Conservation (phyloP, 2,888 invertebrate genomes). For the Therioaphis trifolii region DNA sequence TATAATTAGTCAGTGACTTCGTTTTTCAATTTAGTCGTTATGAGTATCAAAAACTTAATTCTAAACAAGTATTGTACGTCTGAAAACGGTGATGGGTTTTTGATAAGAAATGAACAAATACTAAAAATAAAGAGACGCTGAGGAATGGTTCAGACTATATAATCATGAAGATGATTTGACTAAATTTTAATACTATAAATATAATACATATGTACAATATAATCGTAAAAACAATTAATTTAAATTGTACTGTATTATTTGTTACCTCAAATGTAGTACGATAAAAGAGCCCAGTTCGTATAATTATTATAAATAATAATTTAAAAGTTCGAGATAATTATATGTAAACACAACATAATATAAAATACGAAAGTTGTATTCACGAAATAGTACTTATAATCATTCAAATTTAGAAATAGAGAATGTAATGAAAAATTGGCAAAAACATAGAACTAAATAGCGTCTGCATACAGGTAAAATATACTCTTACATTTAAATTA, state of each 20-base stretch:
- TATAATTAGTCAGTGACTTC: too few relatives aligned
- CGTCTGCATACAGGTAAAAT: too few relatives aligned
- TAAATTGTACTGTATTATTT: too few relatives aligned
- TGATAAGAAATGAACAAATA: constrained; percentile 1
- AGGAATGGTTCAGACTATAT: not conserved
- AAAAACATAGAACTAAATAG: too few relatives aligned
- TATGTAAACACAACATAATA: too few relatives aligned
- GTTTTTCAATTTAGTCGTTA: not conserved
- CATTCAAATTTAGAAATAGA: too few relatives aligned
- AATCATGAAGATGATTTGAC: not conserved
- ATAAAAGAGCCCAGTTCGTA: not conserved
- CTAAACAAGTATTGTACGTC: constrained; percentile 6
- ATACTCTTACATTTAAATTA: too few relatives aligned
- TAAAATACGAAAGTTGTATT: not conserved
- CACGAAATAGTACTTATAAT: not conserved
- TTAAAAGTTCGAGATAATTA: not conserved
- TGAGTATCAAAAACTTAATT: not conserved
- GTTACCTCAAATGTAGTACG: too few relatives aligned
- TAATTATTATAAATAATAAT: not conserved
- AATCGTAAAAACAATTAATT: not conserved
- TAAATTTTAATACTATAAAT: not conserved
- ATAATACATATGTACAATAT: not conserved
- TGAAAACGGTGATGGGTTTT: not conserved
- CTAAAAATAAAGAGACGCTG: not conserved
- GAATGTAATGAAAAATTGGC: too few relatives aligned